Evolutionary conservation across 2,888 invertebrate genomes (phyloP).

Genomic region (Germaria angustata): DNA sequence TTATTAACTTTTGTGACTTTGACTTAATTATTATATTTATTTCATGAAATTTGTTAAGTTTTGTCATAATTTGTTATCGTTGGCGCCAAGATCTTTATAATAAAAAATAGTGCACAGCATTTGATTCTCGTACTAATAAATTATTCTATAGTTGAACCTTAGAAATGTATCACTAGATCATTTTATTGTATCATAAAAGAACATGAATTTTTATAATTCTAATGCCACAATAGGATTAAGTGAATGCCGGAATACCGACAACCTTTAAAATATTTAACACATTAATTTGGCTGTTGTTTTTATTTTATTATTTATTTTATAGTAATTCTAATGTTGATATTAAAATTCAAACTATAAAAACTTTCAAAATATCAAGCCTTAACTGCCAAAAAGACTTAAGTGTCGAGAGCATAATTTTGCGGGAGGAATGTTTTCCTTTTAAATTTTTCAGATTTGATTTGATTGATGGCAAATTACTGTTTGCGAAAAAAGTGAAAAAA

Average conservation of each 20-base stretch:
- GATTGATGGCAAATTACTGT: no score
- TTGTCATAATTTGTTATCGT: background rate
- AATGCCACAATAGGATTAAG: background rate
- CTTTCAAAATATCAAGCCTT: no score
- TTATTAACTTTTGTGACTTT: background rate
- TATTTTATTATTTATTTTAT: no score
- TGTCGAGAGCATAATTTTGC: no score
- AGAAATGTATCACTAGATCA: background rate
- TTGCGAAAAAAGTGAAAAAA: no score
- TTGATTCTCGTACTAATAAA: background rate
- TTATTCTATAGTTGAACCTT: background rate
- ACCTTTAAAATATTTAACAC: background rate
- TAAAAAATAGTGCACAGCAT: background rate
- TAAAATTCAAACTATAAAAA: no score
- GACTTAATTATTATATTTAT: background rate
- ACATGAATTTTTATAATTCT: background rate
- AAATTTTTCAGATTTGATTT: no score
- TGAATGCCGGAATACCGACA: background rate
- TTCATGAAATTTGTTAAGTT: background rate
- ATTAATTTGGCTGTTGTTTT: background rate
- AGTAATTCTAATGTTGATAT: no score
- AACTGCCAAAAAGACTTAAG: no score
- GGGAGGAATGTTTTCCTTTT: no score
- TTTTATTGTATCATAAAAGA: background rate
- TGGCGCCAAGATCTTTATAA: background rate